These are phyloP conservation scores for Neoaliturus tenellus DNA, from an alignment of 2,888 invertebrate genomes.

Conservation along the genomic window DNA sequence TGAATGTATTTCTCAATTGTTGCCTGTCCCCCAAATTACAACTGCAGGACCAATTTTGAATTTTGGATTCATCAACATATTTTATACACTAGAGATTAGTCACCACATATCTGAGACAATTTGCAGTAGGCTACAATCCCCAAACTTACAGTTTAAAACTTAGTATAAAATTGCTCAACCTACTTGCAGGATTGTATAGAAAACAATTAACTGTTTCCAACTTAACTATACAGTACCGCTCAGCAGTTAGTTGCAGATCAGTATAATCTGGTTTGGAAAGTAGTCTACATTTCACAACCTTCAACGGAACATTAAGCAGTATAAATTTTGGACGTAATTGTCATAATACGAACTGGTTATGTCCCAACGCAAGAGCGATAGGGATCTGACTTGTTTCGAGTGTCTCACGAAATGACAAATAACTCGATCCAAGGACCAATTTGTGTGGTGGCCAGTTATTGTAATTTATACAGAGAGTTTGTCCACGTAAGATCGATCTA, in stretches of 20 bases:
- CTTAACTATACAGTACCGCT: too few relatives aligned
- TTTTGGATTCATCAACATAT: too few relatives aligned
- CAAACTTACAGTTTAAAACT: too few relatives aligned
- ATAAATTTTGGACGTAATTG: constrained; percentile 36
- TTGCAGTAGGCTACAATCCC: too few relatives aligned
- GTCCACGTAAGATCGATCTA: constrained; percentile 14
- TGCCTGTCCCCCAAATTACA: too few relatives aligned
- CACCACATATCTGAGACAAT: too few relatives aligned
- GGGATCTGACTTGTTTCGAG: not conserved
- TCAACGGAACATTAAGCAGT: not conserved
- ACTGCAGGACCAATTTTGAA: too few relatives aligned
- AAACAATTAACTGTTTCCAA: too few relatives aligned
- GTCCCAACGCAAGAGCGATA: constrained; percentile 5
- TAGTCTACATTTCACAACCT: not conserved
- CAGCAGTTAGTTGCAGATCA: not conserved
- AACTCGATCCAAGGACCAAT: not conserved
- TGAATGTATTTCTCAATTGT: too few relatives aligned
- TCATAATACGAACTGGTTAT: constrained; percentile 34
- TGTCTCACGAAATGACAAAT: constrained; percentile 4
- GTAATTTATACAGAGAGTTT: constrained; percentile 21
- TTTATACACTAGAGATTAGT: too few relatives aligned
- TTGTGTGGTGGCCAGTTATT: constrained; percentile 14
- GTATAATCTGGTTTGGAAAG: not conserved
- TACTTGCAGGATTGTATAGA: too few relatives aligned
- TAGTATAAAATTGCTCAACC: too few relatives aligned